Percentiles rank a stretch among this genome's conserved stretches.
Conservation (phyloP, 2,888 invertebrate genomes). For the Tetrapedia diversipes region DNA sequence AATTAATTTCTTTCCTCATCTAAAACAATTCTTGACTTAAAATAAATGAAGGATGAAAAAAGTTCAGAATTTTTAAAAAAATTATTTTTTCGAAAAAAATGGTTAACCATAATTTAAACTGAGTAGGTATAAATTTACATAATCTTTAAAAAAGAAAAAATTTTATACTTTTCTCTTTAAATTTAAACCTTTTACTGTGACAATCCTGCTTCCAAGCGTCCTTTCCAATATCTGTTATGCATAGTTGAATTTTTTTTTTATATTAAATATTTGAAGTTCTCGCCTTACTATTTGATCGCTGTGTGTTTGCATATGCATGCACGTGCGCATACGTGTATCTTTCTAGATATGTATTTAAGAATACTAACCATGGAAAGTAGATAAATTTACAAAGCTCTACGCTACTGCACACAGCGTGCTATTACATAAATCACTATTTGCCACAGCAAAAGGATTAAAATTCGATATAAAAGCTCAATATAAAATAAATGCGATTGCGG, state of each 20-base stretch:
- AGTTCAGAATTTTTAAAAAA: neutral
- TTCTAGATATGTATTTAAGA: slow-evolving; percentile 4
- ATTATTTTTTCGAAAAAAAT: slow-evolving; percentile 7
- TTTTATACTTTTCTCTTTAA: neutral
- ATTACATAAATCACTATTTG: neutral
- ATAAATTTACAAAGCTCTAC: slow-evolving; percentile 28
- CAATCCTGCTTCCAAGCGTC: neutral
- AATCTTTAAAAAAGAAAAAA: neutral
- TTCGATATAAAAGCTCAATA: slow-evolving; percentile 13
- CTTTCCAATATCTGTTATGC: neutral
- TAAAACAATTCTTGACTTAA: neutral
- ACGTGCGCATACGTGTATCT: neutral
- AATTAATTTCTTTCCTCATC: neutral
- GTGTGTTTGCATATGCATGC: neutral
- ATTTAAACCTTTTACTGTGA: slow-evolving; percentile 20
- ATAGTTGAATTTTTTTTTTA: neutral
- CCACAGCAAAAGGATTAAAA: slow-evolving; percentile 30
- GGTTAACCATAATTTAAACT: neutral
- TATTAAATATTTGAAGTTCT: slow-evolving; percentile 20
- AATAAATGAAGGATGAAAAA: neutral
- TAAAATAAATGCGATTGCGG: slow-evolving; percentile 42
- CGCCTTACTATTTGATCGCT: slow-evolving; percentile 3
- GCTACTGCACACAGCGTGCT: neutral
- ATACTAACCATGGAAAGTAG: slow-evolving; percentile 17
- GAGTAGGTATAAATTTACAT: neutral